Conservation (phyloP, 2,888 invertebrate species). For the Muschampia plurimacula region DNA sequence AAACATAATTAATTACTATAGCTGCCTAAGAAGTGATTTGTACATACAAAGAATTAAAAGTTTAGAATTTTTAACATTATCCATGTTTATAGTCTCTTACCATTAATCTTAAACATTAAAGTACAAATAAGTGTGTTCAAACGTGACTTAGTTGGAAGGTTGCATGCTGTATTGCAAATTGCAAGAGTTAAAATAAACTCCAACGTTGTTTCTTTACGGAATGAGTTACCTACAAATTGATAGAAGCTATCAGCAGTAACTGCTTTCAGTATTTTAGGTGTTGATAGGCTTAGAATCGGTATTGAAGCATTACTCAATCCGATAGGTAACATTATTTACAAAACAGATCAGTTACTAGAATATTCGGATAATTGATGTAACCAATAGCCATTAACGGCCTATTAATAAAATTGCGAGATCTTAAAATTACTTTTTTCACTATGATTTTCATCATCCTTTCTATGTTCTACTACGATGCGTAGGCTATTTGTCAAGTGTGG, state of each 20-base stretch:
- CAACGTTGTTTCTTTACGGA: neutral
- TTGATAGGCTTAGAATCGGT: slow-evolving; percentile 18
- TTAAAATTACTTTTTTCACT: neutral
- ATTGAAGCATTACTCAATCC: slow-evolving; percentile 19
- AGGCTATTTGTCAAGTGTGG: too few relatives aligned
- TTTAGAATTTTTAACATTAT: too few relatives aligned
- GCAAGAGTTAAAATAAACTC: neutral
- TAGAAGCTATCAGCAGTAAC: slow-evolving; percentile 11
- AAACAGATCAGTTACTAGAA: slow-evolving; percentile 8
- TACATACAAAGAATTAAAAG: too few relatives aligned
- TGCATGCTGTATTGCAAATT: slow-evolving; percentile 3
- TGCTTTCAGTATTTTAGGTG: slow-evolving; percentile 20
- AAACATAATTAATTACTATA: too few relatives aligned
- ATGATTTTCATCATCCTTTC: too few relatives aligned
- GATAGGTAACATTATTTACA: slow-evolving; percentile 24
- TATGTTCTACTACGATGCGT: too few relatives aligned
- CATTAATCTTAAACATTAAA: too few relatives aligned
- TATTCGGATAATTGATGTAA: neutral
- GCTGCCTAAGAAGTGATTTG: too few relatives aligned
- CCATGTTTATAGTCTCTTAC: too few relatives aligned
- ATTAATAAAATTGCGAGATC: neutral
- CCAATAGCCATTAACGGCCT: too few relatives aligned
- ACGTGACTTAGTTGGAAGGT: neutral
- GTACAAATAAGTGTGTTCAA: neutral
- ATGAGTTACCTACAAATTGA: slow-evolving; percentile 6